These are phyloP conservation scores for Acyrthosiphon pisum DNA, from an alignment of 1,140 invertebrate species.

Conservation along the genomic window DNA sequence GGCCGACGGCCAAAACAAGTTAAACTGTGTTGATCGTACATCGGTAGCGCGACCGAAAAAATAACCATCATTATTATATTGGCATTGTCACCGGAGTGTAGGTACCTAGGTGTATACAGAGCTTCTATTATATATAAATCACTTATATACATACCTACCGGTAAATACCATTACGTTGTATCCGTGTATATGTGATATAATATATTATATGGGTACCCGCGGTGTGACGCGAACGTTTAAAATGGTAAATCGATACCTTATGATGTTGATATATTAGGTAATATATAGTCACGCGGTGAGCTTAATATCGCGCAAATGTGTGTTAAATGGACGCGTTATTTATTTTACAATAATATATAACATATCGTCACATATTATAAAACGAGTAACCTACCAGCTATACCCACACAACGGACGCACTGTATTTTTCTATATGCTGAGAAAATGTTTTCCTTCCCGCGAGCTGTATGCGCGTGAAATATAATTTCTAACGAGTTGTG, in stretches of 20 bases:
- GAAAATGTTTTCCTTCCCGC: background rate
- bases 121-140: background rate
- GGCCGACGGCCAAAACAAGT: slow-evolving; percentile 34
- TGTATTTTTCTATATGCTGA: background rate
- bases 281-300: background rate
- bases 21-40: slow-evolving; percentile 17
- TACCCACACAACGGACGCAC: too few relatives aligned
- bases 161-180: background rate
- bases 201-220: background rate
- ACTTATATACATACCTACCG: too few relatives aligned
- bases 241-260: background rate
- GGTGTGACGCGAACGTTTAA: background rate
- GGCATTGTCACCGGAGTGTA: background rate
- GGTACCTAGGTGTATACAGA: background rate
- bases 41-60: slow-evolving; percentile 38
- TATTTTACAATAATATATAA: background rate
- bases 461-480: background rate
- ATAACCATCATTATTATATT: slow-evolving; percentile 20
- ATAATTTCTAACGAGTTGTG: background rate
- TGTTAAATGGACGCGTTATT: background rate
- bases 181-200: background rate
- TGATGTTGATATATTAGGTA: background rate
- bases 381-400: too few relatives aligned
- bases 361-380: too few relatives aligned
- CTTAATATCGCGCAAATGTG: background rate